phyloP scores from a whole-genome alignment of 2,797 vertebrate species.

The Paedocypris micromegethes region DNA sequence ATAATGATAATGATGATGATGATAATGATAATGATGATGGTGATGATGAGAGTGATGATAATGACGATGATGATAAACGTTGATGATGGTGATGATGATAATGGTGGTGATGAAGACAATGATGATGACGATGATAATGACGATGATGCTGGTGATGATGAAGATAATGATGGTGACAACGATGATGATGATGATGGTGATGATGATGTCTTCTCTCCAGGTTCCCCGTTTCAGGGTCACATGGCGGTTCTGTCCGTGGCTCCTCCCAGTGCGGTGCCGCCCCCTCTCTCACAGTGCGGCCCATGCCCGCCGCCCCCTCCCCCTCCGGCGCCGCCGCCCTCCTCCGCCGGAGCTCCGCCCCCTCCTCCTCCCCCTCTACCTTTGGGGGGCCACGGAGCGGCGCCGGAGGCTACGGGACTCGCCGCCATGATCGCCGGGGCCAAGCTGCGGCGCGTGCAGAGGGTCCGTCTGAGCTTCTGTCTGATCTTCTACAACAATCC shows the following conservation, averaged over 20 bases:
- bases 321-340: slow-evolving; percentile 66
- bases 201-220: slow-evolving; percentile 55
- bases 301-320: slow-evolving; percentile 67
- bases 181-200: too few species aligned
- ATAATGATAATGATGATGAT: too few species aligned
- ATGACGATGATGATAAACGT: too few species aligned
- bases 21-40: too few species aligned
- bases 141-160: too few species aligned
- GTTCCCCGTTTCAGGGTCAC: slow-evolving; percentile 86
- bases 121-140: too few species aligned
- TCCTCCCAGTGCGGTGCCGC: slow-evolving; percentile 69
- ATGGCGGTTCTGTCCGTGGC: slow-evolving; percentile 75
- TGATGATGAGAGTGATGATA: too few species aligned
- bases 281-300: slow-evolving; percentile 63
- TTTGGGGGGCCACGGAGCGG: slow-evolving; percentile 54
- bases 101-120: too few species aligned
- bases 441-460: slow-evolving; percentile 91
- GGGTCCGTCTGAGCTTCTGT: slow-evolving; percentile 67
- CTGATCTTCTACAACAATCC: too few species aligned
- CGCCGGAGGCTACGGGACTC: slow-evolving; percentile 80
- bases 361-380: slow-evolving; percentile 67
- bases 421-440: slow-evolving; percentile 94
- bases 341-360: slow-evolving; percentile 59
- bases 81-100: too few species aligned
- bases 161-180: too few species aligned